A percentile compares a stretch with the other conserved stretches of the same genome.
Evolutionary conservation across 2,797 vertebrate genomes (phyloP).

Genomic region (Discoglossus pictus): DNA sequence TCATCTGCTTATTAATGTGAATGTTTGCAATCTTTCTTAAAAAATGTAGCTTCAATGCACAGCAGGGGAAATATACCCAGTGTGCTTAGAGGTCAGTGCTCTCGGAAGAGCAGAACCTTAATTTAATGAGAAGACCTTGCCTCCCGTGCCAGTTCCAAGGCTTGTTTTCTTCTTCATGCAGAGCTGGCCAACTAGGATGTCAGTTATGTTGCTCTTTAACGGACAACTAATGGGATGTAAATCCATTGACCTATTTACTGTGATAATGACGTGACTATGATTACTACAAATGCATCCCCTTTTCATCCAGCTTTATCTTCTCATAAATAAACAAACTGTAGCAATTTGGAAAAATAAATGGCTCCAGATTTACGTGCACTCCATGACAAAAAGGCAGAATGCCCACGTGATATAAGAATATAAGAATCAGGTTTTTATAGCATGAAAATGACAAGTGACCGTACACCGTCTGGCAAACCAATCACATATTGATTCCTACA

Average conservation of each 20-base stretch:
- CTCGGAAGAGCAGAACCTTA: constrained; percentile 5
- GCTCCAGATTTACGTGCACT: constrained; percentile 10
- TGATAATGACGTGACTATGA: constrained; percentile 1
- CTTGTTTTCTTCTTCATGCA: constrained; percentile 12
- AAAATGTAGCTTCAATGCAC: neutral
- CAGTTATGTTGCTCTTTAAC: constrained; percentile 24
- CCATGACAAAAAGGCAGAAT: neutral
- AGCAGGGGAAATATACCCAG: constrained; percentile 12
- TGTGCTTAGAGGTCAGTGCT: neutral
- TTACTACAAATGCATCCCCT: neutral
- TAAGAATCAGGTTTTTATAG: no score
- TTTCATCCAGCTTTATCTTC: neutral
- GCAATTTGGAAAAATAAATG: neutral
- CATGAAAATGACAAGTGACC: no score
- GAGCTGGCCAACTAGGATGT: constrained; percentile 24
- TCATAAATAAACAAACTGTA: neutral
- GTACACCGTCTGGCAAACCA: no score
- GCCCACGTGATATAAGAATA: neutral
- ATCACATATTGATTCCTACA: no score
- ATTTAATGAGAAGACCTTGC: constrained; percentile 19
- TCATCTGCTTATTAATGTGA: no score
- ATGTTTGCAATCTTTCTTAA: neutral
- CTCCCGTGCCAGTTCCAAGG: constrained; percentile 7
- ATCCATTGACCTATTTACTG: constrained; percentile 41
- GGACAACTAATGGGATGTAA: constrained; percentile 17